A percentile compares a stretch with the other conserved stretches of the same genome.
Conservation (phyloP, 2,888 invertebrate genomes). For the Aphrophora alni region DNA sequence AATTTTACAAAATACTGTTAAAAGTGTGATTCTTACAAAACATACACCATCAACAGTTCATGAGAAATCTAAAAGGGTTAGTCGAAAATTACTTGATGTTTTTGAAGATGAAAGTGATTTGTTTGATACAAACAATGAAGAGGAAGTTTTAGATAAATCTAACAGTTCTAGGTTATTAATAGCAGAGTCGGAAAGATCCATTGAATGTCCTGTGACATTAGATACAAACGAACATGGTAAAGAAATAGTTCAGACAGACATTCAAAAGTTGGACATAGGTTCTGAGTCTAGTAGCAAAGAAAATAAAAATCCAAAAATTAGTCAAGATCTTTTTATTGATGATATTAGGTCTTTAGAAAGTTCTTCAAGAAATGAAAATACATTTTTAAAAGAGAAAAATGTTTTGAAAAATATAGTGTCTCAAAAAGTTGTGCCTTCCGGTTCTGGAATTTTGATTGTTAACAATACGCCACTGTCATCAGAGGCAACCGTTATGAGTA, state of each 20-base stretch:
- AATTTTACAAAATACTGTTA: neutral
- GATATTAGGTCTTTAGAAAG: neutral
- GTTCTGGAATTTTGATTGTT: neutral
- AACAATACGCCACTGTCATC: too few species aligned
- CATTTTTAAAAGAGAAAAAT: neutral
- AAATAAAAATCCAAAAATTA: neutral
- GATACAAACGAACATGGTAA: neutral
- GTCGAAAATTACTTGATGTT: neutral
- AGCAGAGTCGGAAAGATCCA: neutral
- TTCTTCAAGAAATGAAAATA: neutral
- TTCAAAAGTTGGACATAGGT: neutral
- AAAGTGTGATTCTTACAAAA: neutral
- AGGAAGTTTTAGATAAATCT: neutral
- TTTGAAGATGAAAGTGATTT: neutral
- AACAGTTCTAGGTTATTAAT: neutral
- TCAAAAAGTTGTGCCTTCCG: neutral
- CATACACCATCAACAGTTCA: neutral
- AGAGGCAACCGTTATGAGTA: too few species aligned
- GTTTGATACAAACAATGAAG: neutral
- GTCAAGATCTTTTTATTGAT: neutral
- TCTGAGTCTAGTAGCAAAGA: neutral
- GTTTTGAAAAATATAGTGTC: neutral
- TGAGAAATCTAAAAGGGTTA: neutral
- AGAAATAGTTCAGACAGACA: neutral
- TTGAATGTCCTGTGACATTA: neutral